phyloP scores from a whole-genome alignment of 2,113 vertebrate genomes.

The Girardinichthys multiradiatus region DNA sequence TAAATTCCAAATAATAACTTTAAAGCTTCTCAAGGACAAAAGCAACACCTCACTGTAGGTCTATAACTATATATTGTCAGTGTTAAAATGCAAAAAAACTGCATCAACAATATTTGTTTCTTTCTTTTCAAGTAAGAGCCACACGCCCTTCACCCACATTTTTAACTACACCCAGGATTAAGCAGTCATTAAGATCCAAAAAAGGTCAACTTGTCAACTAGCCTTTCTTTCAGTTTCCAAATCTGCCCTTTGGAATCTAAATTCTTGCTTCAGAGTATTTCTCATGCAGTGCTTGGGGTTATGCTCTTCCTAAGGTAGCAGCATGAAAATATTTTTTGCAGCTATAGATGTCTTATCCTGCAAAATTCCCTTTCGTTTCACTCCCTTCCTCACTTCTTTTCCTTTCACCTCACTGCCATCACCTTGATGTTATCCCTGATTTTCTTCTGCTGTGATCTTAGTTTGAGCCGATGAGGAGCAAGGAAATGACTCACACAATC shows the following conservation, averaged over 20 bases:
- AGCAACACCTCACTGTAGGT: conserved; percentile 13
- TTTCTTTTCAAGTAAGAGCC: conserved; percentile 56
- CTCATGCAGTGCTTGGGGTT: conserved; percentile 21
- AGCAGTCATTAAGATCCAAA: conserved; percentile 65
- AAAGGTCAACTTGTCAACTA: conserved; percentile 76
- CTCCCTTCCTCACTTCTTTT: neutral
- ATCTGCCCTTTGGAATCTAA: conserved; percentile 48
- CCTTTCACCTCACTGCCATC: conserved; percentile 28
- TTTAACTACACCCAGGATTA: conserved; percentile 38
- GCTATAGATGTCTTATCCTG: conserved; percentile 34
- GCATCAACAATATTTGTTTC: neutral
- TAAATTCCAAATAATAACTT: neutral
- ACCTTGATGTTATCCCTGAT: conserved; percentile 34
- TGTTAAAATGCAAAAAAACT: neutral
- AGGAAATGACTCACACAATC: conserved; percentile 2
- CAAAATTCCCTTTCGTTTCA: conserved; percentile 31
- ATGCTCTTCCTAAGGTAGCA: conserved; percentile 16
- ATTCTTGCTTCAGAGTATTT: conserved; percentile 41
- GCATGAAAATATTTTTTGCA: conserved; percentile 37
- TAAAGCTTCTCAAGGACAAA: conserved; percentile 11
- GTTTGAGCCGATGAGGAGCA: conserved; percentile 42
- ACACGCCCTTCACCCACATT: conserved; percentile 39
- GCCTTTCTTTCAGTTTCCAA: conserved; percentile 64
- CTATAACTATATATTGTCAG: neutral
- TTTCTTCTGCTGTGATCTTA: conserved; percentile 47